Evolutionary conservation across 2,888 invertebrate species (phyloP).

Genomic region (Cinara cedri): DNA sequence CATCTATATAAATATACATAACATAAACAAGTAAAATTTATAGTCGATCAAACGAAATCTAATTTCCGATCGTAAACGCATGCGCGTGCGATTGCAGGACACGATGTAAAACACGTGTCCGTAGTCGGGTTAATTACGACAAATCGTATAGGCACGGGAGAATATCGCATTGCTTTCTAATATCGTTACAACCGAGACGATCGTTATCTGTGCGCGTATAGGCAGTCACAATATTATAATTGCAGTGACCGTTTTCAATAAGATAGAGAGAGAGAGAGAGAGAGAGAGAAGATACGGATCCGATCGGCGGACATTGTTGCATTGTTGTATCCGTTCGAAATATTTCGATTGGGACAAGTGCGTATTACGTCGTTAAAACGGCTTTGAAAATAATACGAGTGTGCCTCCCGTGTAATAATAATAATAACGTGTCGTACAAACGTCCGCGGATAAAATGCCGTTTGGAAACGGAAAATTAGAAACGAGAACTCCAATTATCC

Average conservation of each 20-base stretch:
- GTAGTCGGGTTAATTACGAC: constrained; percentile 7
- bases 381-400: background rate
- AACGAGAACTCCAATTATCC: constrained; percentile 10
- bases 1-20: background rate
- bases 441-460: background rate
- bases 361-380: constrained; percentile 11
- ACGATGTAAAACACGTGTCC: background rate
- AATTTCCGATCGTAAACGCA: too few relatives aligned
- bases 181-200: background rate
- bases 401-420: background rate
- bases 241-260: too few relatives aligned
- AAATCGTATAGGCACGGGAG: background rate
- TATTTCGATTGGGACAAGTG: constrained; percentile 3
- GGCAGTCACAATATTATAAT: background rate
- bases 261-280: too few relatives aligned
- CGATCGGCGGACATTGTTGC: constrained; percentile 10
- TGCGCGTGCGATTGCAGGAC: background rate
- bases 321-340: constrained; percentile 1
- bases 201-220: background rate
- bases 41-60: background rate
- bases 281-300: too few relatives aligned
- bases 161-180: background rate
- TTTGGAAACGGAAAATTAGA: constrained; percentile 23
- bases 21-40: too few relatives aligned
- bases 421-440: background rate